Conservation (phyloP, 2,888 invertebrate species). For the Cosmopolites sordidus region DNA sequence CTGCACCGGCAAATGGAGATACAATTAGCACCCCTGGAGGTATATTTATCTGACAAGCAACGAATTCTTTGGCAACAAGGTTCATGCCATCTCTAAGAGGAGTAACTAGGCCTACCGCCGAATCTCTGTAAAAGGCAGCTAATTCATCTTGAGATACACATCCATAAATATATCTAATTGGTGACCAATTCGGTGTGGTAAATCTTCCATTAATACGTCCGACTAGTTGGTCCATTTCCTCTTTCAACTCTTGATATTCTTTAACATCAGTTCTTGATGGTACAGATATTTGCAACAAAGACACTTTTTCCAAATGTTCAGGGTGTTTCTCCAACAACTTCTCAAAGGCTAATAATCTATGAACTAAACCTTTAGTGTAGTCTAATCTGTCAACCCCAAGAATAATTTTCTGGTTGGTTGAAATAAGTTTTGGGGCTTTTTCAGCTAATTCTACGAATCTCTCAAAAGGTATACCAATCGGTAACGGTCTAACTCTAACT, state of each 20-base stretch:
- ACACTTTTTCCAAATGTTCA: conserved; percentile 79
- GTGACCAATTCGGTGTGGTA: conserved; percentile 89
- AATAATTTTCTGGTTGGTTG: conserved; percentile 74
- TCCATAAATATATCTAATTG: conserved; percentile 81
- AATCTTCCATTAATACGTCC: conserved; percentile 85
- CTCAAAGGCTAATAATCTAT: conserved; percentile 80
- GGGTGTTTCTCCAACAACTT: conserved; percentile 76
- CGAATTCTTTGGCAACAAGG: conserved; percentile 87
- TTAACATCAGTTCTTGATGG: conserved; percentile 87
- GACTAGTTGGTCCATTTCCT: conserved; percentile 86
- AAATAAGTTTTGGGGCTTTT: conserved; percentile 59
- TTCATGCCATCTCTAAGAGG: conserved; percentile 89
- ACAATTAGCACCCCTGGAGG: conserved; percentile 81
- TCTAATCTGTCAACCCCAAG: conserved; percentile 86
- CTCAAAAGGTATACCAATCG: conserved; percentile 86
- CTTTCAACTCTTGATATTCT: conserved; percentile 84
- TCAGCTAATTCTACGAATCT: conserved; percentile 76
- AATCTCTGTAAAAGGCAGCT: conserved; percentile 81
- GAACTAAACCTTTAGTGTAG: conserved; percentile 85
- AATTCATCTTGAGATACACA: conserved; percentile 82
- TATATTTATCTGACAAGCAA: conserved; percentile 84
- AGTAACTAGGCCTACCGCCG: conserved; percentile 82
- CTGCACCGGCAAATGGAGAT: conserved; percentile 88
- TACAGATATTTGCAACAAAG: conserved; percentile 79
- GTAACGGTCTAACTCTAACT: conserved; percentile 76